Percentiles rank a stretch among this genome's conserved stretches.
Evolutionary conservation across 1,140 invertebrate species (phyloP).

Genomic region (Ceratina japonica): DNA sequence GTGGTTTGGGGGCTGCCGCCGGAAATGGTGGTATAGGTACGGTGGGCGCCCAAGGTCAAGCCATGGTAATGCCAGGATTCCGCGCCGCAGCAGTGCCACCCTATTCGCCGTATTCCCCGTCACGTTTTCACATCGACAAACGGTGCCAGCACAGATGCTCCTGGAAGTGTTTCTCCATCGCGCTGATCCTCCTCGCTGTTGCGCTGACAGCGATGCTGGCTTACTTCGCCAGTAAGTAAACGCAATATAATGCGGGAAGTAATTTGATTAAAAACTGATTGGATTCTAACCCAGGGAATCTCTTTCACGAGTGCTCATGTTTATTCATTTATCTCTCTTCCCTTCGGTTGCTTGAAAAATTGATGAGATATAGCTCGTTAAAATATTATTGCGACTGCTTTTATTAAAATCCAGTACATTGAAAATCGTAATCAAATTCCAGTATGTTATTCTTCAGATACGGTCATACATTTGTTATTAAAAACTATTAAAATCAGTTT

Average conservation of each 20-base stretch:
- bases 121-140: constrained; percentile 96
- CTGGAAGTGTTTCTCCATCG: constrained; percentile 95
- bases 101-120: constrained; percentile 91
- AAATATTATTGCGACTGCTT: no score
- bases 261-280: no score
- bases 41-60: constrained; percentile 78
- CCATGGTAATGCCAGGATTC: constrained; percentile 89
- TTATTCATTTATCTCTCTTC: no score
- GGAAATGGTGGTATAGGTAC: constrained; percentile 73
- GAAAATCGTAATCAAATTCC: no score
- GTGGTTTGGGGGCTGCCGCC: constrained; percentile 72
- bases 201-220: constrained; percentile 93
- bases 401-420: no score
- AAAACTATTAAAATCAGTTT: no score
- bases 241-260: neutral
- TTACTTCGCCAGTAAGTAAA: constrained; percentile 94
- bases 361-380: no score
- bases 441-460: no score
- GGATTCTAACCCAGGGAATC: neutral
- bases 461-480: no score
- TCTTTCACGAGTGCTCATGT: neutral
- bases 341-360: no score
- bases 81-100: constrained; percentile 86
- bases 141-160: constrained; percentile 94
- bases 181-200: constrained; percentile 92